Evolutionary conservation across 2,888 invertebrate genomes (phyloP).

Genomic region (Drosophila neotestacea): DNA sequence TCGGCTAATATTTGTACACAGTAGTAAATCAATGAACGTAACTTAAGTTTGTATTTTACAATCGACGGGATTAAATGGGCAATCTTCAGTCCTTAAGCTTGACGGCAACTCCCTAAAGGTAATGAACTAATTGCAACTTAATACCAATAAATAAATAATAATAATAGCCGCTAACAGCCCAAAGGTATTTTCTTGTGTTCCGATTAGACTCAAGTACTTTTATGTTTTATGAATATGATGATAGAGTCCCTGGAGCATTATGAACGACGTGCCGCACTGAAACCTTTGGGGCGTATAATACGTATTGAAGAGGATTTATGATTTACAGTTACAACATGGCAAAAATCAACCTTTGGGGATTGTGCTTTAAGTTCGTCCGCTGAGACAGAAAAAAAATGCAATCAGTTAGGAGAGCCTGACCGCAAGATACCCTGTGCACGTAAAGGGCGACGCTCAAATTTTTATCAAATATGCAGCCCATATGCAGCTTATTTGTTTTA

Average conservation of each 20-base stretch:
- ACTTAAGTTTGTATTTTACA: neutral
- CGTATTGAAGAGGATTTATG: slow-evolving; percentile 67
- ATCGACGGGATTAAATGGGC: slow-evolving; percentile 7
- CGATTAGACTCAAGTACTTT: slow-evolving; percentile 28
- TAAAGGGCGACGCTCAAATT: no score
- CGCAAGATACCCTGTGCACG: no score
- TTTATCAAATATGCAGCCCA: no score
- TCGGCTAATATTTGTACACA: no score
- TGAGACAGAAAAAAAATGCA: slow-evolving; percentile 20
- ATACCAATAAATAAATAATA: slow-evolving; percentile 74
- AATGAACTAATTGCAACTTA: slow-evolving; percentile 72
- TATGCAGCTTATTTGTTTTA: no score
- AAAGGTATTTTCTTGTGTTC: slow-evolving; percentile 33
- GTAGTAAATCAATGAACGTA: slow-evolving; percentile 13
- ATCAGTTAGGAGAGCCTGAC: no score
- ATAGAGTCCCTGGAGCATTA: slow-evolving; percentile 52
- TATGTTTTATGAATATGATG: slow-evolving; percentile 30
- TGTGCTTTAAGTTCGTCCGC: slow-evolving; percentile 40
- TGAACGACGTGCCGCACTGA: slow-evolving; percentile 39
- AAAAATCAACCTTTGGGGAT: slow-evolving; percentile 69
- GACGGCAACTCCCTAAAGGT: slow-evolving; percentile 46
- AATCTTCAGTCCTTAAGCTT: neutral
- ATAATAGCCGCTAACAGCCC: slow-evolving; percentile 37
- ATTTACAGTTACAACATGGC: slow-evolving; percentile 55
- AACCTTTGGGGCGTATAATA: slow-evolving; percentile 50